Base-by-base conservation (phyloP, 2,797 vertebrate species). In the Diplodus puntazzo region DNA sequence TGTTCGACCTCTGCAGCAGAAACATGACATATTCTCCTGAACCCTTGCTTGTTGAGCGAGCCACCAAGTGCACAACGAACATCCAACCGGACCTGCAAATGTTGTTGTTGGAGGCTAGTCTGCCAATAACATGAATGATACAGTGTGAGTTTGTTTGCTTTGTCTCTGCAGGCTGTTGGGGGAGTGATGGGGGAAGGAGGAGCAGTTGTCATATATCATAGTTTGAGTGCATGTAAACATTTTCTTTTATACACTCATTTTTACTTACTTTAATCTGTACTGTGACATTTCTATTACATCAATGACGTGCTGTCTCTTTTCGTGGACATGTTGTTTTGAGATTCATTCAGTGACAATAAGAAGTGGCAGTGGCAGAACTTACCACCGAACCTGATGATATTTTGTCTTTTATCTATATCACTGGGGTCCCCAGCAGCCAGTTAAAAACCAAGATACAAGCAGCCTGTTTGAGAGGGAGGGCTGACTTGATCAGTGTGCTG, bases 401-500 rank as follows among this genome's bases (percentile, higher is more conserved):
- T 72, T 75, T 17, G 34, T 72, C 60, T 63, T 43, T 2, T 43
- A 61, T 61, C 21, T 23, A 8, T 9, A 61, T 61, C 57, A 54
- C 8, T 16, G 11, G 43, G 39, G 45, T 27, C 54, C 60, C 10
- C 23, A 43, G 65, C 27, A 64, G 52, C 54, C 57, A 34, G 55
- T 71, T 69, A 60, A 73, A 62, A 70, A 42, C 48, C 8, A 21
- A 48, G 49, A 69, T 5, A 57, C 1, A 17, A 48, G 61, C 75
- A 70, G 72, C 68, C 50, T 27, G 64, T 65, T 46, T 42, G 20
- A 52, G 71, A 69, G 48, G 52, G 42, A 78, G 46, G 77, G 74
- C 25, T 61, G 66, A 83, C 70, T 82, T 72, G 58, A 70, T 76
- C 67, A 20, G 55, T 64, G 43, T 53, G 67, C 67, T 68, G 67